phyloP scores from a whole-genome alignment of 2,797 vertebrate genomes.

The Merluccius polli region DNA sequence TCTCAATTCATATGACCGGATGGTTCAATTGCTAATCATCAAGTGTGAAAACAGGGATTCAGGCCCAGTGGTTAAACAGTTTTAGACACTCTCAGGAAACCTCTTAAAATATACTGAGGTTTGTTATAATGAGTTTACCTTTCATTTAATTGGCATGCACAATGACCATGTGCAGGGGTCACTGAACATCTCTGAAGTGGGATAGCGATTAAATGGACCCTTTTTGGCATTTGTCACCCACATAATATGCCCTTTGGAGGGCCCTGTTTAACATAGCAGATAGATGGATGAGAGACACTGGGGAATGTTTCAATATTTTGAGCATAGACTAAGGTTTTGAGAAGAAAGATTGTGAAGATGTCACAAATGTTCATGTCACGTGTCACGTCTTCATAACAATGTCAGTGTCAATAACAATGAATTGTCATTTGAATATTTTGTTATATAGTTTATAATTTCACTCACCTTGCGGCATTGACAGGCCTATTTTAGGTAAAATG shows the following conservation, averaged over 20 bases:
- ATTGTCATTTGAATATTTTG: not conserved
- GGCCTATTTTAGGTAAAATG: not conserved
- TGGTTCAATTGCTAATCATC: constrained; percentile 18
- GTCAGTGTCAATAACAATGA: not conserved
- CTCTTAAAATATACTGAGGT: not conserved
- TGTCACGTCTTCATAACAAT: not conserved
- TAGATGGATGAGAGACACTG: not conserved
- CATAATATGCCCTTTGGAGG: not conserved
- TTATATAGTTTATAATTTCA: not conserved
- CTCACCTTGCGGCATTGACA: too few relatives aligned
- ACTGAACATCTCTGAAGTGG: not conserved
- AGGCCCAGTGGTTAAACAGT: constrained; percentile 3
- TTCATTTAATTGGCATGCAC: not conserved
- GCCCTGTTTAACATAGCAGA: not conserved
- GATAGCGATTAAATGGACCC: not conserved
- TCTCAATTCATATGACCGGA: not conserved
- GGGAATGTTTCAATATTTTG: not conserved
- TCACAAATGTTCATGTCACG: not conserved
- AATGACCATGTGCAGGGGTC: not conserved
- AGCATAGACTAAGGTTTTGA: not conserved
- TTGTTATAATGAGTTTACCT: not conserved
- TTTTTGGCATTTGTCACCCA: not conserved
- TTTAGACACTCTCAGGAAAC: not conserved
- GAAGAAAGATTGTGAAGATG: not conserved
- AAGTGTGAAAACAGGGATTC: constrained; percentile 1